A percentile compares a stretch with the other conserved stretches of the same genome.
Evolutionary conservation across 1,140 invertebrate genomes (phyloP).

Genomic region (Lineus longissimus): DNA sequence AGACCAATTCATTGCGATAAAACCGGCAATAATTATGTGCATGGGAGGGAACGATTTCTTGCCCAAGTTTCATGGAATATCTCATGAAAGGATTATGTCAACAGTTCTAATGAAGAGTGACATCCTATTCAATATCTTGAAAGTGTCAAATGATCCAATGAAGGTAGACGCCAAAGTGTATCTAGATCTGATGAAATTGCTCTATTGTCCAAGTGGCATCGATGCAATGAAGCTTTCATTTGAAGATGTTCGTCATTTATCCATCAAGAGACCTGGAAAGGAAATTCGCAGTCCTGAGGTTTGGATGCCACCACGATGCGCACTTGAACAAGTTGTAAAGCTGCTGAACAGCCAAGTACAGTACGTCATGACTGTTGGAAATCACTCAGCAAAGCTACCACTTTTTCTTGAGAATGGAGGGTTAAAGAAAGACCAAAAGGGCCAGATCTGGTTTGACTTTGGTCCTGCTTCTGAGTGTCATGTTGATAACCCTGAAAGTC

Average conservation of each 20-base stretch:
- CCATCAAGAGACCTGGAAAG: not conserved
- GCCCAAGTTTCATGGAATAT: constrained; percentile 11
- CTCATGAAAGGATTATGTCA: not conserved
- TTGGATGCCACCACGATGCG: constrained; percentile 6
- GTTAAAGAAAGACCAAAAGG: not conserved
- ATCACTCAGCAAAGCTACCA: constrained; percentile 1
- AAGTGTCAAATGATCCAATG: not conserved
- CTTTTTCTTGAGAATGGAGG: constrained; percentile 11
- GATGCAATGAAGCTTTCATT: too few relatives aligned
- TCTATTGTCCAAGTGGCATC: not conserved
- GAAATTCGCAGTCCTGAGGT: not conserved
- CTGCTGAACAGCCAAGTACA: constrained; percentile 1
- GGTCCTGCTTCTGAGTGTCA: not conserved
- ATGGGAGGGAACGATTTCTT: constrained; percentile 16
- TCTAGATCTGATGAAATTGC: constrained; percentile 5
- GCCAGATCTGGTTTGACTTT: constrained; percentile 14
- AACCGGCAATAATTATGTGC: constrained; percentile 8
- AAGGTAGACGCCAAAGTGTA: not conserved
- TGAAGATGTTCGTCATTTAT: too few relatives aligned
- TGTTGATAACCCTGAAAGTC: too few relatives aligned
- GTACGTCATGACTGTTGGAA: constrained; percentile 12
- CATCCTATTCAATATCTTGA: not conserved
- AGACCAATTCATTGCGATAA: constrained; percentile 8
- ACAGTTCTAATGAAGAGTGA: constrained; percentile 2
- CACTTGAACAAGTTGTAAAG: not conserved